These are phyloP conservation scores for Epistrophella euchroma DNA, from an alignment of 2,888 invertebrate genomes.

Conservation along the genomic window DNA sequence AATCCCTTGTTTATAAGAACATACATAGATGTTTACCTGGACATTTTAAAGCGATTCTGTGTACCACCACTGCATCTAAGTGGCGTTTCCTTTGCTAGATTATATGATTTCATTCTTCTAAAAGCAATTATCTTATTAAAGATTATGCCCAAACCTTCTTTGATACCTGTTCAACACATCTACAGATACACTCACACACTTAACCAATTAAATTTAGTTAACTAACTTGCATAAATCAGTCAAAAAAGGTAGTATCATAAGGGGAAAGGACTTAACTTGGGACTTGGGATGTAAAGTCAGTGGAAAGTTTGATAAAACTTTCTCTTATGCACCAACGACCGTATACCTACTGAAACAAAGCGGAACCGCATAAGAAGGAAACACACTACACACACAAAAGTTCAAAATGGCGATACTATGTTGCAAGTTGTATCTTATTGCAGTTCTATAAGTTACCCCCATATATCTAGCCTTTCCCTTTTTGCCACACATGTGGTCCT, in stretches of 20 bases:
- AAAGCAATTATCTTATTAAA: slow-evolving; percentile 13
- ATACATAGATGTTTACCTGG: background rate
- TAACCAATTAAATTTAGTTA: slow-evolving; percentile 68
- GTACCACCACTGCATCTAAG: background rate
- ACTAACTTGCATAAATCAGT: slow-evolving; percentile 70
- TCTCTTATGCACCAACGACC: background rate
- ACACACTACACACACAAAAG: slow-evolving; percentile 16
- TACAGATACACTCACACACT: slow-evolving; percentile 8
- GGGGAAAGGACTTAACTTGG: slow-evolving; percentile 39
- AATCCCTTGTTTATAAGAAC: slow-evolving; percentile 57
- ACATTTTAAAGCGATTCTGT: too few species aligned
- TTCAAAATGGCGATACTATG: slow-evolving; percentile 25
- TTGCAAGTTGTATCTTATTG: slow-evolving; percentile 56
- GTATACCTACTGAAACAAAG: background rate
- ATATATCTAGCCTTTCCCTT: background rate
- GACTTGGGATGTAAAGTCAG: slow-evolving; percentile 43
- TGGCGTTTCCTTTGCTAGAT: slow-evolving; percentile 21
- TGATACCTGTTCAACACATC: background rate
- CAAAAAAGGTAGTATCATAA: background rate
- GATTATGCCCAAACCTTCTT: background rate
- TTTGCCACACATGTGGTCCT: slow-evolving; percentile 52
- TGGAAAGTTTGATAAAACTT: slow-evolving; percentile 60
- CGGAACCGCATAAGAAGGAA: slow-evolving; percentile 34
- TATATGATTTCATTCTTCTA: slow-evolving; percentile 2
- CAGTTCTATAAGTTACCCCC: slow-evolving; percentile 22